phyloP scores from a whole-genome alignment of 1,140 invertebrate species.

The Bombus superbus region DNA sequence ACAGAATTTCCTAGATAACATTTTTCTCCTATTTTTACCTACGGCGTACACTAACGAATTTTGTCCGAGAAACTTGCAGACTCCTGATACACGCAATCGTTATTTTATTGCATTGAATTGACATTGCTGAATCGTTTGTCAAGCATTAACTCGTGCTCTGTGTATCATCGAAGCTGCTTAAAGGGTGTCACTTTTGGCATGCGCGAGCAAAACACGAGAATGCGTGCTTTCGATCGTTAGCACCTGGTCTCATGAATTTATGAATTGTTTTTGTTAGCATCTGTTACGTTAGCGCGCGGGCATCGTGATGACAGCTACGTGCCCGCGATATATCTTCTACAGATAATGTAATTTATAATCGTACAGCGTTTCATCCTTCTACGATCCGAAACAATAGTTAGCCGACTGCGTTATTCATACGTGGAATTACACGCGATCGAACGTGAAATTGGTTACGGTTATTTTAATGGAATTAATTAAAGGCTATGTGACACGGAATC shows the following conservation, averaged over 20 bases:
- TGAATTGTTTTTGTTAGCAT: constrained; percentile 45
- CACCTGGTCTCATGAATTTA: constrained; percentile 34
- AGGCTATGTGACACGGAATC: neutral
- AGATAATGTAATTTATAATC: constrained; percentile 41
- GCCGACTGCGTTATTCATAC: neutral
- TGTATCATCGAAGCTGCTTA: neutral
- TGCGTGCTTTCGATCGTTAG: constrained; percentile 10
- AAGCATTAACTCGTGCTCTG: neutral
- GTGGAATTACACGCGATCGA: neutral
- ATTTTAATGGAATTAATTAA: constrained; percentile 12
- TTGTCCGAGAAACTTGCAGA: too few species aligned
- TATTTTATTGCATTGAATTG: neutral
- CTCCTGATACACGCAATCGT: too few species aligned
- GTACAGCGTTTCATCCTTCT: neutral
- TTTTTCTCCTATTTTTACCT: too few species aligned
- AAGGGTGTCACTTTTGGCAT: neutral
- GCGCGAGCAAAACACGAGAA: constrained; percentile 4
- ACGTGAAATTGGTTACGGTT: constrained; percentile 9
- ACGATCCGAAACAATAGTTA: constrained; percentile 7
- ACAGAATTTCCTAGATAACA: too few species aligned
- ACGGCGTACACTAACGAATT: too few species aligned
- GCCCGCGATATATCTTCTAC: constrained; percentile 21
- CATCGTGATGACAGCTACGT: constrained; percentile 28
- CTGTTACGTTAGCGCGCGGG: constrained; percentile 20
- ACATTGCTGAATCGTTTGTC: neutral